Evolutionary conservation across 2,797 vertebrate genomes (phyloP), one percentile per base, ranked within the genome.

Genomic region (Serranus cabrilla): DNA sequence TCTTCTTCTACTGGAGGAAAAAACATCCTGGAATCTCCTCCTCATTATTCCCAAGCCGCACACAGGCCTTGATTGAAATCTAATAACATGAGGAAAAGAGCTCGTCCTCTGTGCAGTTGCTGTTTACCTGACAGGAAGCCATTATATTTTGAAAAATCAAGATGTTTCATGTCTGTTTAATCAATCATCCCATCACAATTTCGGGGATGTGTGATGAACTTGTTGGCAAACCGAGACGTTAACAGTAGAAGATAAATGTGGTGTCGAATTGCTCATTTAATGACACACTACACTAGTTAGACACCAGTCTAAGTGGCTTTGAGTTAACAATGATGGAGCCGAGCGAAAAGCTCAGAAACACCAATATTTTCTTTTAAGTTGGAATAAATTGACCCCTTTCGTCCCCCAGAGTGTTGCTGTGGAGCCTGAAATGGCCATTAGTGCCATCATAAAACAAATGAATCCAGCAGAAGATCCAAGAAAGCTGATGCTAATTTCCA

Each of bases 351-450:
- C 69, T 74, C 31, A 45, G 49, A 27, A 71, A 76, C 60, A 59
- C 21, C 59, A 70, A 65, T 66, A 66, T 68, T 69, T 72, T 71
- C 74, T 76, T 71, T 63, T 57, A 82, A 68, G 45, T 31, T 68
- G 27, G 84, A 88, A 82, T 82, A 82, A 84, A 90, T 82, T 84
- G 86, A 84, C 78, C 76, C 42, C 59, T 81, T 55, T 65, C n/a
- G 54, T 69, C 47, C 63, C 65, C 76, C 49, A 60, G 66, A 81
- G 81, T 77, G 37, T 18, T 31, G 63, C 69, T 45, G 47, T 18
- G 69, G 72, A 65, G 69, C 76, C 71, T 40, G 64, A 75, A 34
- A 60, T 40, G 62, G 62, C 81, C 74, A 80, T 90, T 82, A 85
- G 74, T 74, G 74, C 68, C 78, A 66, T 55, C 59, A 40, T 67